Evolutionary conservation across 1,140 invertebrate species (phyloP), one percentile per base, ranked within the genome.

Genomic region (Archivesica marissinica): DNA sequence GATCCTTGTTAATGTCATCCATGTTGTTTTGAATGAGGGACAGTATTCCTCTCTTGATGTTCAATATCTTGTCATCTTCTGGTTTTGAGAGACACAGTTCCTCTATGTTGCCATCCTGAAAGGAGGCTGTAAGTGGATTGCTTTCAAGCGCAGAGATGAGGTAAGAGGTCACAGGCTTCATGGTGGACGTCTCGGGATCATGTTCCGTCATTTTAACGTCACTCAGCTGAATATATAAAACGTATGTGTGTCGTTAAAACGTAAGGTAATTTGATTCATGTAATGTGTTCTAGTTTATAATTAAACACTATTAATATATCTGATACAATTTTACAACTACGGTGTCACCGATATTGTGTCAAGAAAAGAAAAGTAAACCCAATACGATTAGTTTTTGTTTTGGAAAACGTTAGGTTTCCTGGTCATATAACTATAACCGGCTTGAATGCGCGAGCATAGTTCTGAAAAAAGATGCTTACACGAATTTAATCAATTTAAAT

Each of bases 1-100:
- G 95, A 90, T 97, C 96, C 17, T 97, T 95, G 90, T 98, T 97
- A 61, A 98, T 97, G 64, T 97, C 94, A n/a, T 87, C 95, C 97
- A 98, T 98, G 30, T 96, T 96, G 90, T 98, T 98, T 90, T 98
- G 97, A 47, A 98, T 95, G 87, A 97, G 95, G 0, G 97, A 97
- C 9, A 99, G 92, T 17, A 98, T 95, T 35, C 97, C 97, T 88
- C 96, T 95, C 92, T 98, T 98, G 90, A 98, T 96, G 93, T 99
- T 99, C 72, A 98, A 94, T 0, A 96, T 96, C 96, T 97, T 98
- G 2, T 95, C 95, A 6, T 95, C 94, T 89, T 98, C 97, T 95
- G 88, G 87, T 13, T 83, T 74, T 38, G 74, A 64, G 20, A 86
- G 61, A 87, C 94, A 95, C 1, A 95, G 28, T 17, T 91, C 87